A percentile compares a stretch with the other conserved stretches of the same genome.
phyloP scores from a whole-genome alignment of 2,113 vertebrate species.

The Brachypteracias leptosomus region DNA sequence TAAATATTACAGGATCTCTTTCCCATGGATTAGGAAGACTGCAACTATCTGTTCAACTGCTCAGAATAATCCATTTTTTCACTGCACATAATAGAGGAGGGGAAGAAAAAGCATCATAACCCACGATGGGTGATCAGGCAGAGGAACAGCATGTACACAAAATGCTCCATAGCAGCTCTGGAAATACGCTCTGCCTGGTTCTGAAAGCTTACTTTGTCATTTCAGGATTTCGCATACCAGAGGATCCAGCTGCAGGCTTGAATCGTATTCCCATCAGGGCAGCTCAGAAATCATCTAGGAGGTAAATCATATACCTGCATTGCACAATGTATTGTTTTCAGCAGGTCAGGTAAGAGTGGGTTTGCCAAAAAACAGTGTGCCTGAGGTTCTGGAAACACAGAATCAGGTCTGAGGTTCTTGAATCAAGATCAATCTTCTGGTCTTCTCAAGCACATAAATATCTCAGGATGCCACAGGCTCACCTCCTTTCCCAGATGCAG shows the following conservation, averaged over 20 bases:
- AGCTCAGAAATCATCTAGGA: not conserved
- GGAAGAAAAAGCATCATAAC: conserved; percentile 16
- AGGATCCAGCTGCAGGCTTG: conserved; percentile 17
- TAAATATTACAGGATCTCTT: conserved; percentile 29
- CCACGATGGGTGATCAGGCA: not conserved
- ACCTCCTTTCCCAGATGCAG: not conserved
- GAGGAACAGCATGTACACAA: not conserved
- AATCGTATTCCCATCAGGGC: not conserved
- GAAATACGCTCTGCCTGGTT: not conserved
- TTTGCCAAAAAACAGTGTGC: not conserved
- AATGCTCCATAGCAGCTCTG: not conserved
- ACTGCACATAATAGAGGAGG: not conserved
- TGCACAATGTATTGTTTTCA: not conserved
- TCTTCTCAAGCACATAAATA: not conserved
- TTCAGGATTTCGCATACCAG: not conserved
- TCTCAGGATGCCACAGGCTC: not conserved
- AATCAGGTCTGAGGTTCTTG: not conserved
- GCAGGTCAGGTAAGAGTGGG: not conserved
- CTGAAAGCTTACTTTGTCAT: conserved; percentile 54
- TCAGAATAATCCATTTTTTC: conserved; percentile 29
- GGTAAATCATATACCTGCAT: not conserved
- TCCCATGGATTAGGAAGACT: not conserved
- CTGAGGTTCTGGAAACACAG: not conserved
- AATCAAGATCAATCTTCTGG: not conserved
- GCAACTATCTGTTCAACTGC: not conserved